Base-by-base conservation (phyloP, 2,113 vertebrate species). In the Petromus typicus region DNA sequence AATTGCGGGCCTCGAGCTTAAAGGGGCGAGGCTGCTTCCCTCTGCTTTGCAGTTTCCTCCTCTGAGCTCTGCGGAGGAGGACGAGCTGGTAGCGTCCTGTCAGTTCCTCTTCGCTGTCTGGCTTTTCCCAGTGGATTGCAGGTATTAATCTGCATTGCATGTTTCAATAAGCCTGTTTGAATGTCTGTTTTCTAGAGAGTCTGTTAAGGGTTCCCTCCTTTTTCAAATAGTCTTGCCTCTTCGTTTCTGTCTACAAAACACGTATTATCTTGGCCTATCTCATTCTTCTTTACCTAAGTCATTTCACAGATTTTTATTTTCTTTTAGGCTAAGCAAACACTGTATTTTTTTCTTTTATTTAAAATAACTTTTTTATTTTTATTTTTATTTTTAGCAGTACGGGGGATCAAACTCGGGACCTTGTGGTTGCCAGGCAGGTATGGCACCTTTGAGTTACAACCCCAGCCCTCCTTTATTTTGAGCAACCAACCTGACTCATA, bases 1-100 rank as follows among this genome's bases (percentile, higher is more conserved):
- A 6, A 51, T 7, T n/a, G 25, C 30, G 1, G 17, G 54, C 32
- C 27, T 48, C 3, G 16, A 32, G 64, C 48, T 51, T 66, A 32
- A 7, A 76, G 23, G 6, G 54, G n/a, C 4, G 2, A 11, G 4
- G 11, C 5, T 22, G 20, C 11, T 1, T 1, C 16, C 8, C 40
- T 40, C 37, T 18, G 2, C 6, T 18, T 25, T 4, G 61, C 32
- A 17, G 0, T 61, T 27, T 22, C 3, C 59, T 27, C 12, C 32
- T 91, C 34, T 30, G 27, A n/a, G 9, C 7, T 23, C 11, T 45
- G 16, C 25, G 4, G 34, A 10, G 13, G 40, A 10, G 17, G 40
- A n/a, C 20, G 6, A 27, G 7, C 18, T 40, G 18, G 37, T 11
- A 27, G 3, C 51, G 18, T 3, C 5, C 18, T 5, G 13, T 80